Base-by-base conservation (phyloP, 1,140 invertebrate species). In the Tetraneura akinire region DNA sequence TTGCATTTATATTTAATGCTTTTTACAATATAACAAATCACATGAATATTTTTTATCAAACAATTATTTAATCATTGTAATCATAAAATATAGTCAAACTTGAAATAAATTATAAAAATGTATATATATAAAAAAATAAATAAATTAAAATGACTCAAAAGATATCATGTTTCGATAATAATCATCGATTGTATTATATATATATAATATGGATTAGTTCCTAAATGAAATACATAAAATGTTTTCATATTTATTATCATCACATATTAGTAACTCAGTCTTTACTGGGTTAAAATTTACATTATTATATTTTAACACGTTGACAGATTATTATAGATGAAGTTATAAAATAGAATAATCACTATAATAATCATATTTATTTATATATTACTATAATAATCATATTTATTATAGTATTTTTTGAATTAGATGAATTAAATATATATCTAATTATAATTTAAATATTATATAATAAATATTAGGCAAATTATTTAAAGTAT, bases 241-340 rank as follows among this genome's bases (percentile, higher is more conserved):
- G 6, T 42, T 53, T 57, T 55, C 51, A 42, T 57, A 76, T 57
- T 76, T 76, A 74, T 74, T 29, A 76, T 57, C 49, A 76, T 76
- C 32, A 76, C 71, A 76, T 76, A 76, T 57, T 55, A 21, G 51
- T 57, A 76, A 57, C 71, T 76, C 71, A 76, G 71, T 76, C 71
- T 74, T 74, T 37, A 21, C 71, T 18, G 71, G 71, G 71, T 76
- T 51, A 57, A 76, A 76, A 37, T 55, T 37, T 42, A 76, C 29
- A 76, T 23, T 0, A 37, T 55, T 51, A 37, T 74, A 14, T n/a
- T n/a, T n/a, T n/a, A n/a, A n/a, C n/a, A n/a, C n/a, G n/a, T n/a
- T n/a, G n/a, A n/a, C n/a, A n/a, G n/a, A n/a, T n/a, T n/a, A n/a
- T n/a, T n/a, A n/a, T n/a, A n/a, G n/a, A n/a, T n/a, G n/a, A n/a